Conservation (phyloP, 2,888 invertebrate species). For the Carpatolechia fugitivella region DNA sequence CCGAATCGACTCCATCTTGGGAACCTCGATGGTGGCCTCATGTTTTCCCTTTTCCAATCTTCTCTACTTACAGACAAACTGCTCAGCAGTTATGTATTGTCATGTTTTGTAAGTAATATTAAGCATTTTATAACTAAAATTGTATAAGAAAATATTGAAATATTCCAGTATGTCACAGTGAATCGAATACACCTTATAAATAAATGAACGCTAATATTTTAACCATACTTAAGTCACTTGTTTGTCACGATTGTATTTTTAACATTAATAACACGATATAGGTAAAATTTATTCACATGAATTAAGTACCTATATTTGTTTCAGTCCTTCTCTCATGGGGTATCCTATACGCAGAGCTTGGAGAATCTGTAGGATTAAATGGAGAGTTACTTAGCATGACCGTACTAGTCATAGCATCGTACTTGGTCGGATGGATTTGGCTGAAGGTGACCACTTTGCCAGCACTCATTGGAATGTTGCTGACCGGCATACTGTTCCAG, state of each 20-base stretch:
- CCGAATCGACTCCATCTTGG: slow-evolving; percentile 81
- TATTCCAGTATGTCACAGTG: too few relatives aligned
- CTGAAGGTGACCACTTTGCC: slow-evolving; percentile 84
- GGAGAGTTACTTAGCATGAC: slow-evolving; percentile 84
- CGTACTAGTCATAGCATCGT: slow-evolving; percentile 82
- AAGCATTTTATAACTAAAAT: too few relatives aligned
- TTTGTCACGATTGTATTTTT: too few relatives aligned
- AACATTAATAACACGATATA: too few relatives aligned
- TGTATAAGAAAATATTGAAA: too few relatives aligned
- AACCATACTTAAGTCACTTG: too few relatives aligned
- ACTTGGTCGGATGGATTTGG: slow-evolving; percentile 85
- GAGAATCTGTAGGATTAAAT: slow-evolving; percentile 80
- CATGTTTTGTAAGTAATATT: slow-evolving; percentile 58
- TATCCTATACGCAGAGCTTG: slow-evolving; percentile 82
- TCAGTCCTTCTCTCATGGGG: slow-evolving; percentile 83
- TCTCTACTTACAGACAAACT: slow-evolving; percentile 82
- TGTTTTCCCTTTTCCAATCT: slow-evolving; percentile 84
- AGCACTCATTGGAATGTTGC: slow-evolving; percentile 87
- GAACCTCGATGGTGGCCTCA: slow-evolving; percentile 83
- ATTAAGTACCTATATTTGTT: slow-evolving; percentile 26
- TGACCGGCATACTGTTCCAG: slow-evolving; percentile 84
- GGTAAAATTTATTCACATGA: too few relatives aligned
- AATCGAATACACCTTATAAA: too few relatives aligned
- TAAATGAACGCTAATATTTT: too few relatives aligned
- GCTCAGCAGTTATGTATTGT: slow-evolving; percentile 61